Conservation (phyloP, 2,797 vertebrate genomes). For the Neosilurus mollespiculum region DNA sequence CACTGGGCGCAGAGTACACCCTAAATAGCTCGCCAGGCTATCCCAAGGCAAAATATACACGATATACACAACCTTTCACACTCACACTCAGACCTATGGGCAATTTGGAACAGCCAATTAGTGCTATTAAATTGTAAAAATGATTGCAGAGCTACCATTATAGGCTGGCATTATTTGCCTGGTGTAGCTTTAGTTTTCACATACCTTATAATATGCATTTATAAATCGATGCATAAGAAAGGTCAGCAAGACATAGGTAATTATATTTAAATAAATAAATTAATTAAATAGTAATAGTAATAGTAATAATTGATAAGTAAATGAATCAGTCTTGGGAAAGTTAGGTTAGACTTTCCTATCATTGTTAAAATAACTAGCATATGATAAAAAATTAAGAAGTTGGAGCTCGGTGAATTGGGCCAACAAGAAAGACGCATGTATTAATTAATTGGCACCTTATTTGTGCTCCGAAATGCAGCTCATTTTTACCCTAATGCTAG, state of each 20-base stretch:
- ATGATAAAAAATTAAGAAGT: slow-evolving; percentile 66
- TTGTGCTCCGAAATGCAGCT: slow-evolving; percentile 26
- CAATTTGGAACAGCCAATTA: too few relatives aligned
- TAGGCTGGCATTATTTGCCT: background rate
- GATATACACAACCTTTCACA: too few relatives aligned
- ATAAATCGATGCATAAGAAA: background rate
- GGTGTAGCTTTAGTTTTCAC: background rate
- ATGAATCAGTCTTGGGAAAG: background rate
- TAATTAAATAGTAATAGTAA: too few relatives aligned
- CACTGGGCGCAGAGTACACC: too few relatives aligned
- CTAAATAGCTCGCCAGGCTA: too few relatives aligned
- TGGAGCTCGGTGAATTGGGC: background rate
- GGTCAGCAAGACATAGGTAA: too few relatives aligned
- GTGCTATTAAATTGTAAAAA: background rate
- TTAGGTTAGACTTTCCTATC: slow-evolving; percentile 68
- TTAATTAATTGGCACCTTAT: slow-evolving; percentile 47
- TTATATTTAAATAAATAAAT: background rate
- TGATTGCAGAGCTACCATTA: background rate
- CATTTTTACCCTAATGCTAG: background rate
- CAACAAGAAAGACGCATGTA: slow-evolving; percentile 56
- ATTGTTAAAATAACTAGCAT: slow-evolving; percentile 67
- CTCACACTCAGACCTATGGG: too few relatives aligned
- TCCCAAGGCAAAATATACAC: too few relatives aligned
- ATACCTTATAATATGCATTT: background rate
- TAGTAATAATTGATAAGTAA: too few relatives aligned